A percentile compares a stretch with the other conserved stretches of the same genome.
Conservation (phyloP, 2,113 vertebrate species). For the Coregonus clupeaformis region DNA sequence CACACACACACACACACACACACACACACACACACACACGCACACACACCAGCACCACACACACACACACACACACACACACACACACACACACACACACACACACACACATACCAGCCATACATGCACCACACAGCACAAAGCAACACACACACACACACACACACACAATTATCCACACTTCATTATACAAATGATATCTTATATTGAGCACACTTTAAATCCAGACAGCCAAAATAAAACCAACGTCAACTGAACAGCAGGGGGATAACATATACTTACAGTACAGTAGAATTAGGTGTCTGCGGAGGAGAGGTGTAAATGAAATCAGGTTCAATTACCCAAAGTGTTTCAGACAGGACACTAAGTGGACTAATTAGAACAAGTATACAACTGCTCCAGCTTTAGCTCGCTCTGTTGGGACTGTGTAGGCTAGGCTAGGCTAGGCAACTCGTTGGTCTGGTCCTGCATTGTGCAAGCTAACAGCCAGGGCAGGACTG, state of each 20-base stretch:
- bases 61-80: slow-evolving; percentile 16
- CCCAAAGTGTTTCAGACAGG: background rate
- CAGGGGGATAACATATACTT: background rate
- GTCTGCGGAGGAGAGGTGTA: slow-evolving; percentile 1
- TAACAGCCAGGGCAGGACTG: background rate
- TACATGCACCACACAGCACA: too few relatives aligned
- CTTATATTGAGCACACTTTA: background rate
- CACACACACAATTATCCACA: too few relatives aligned
- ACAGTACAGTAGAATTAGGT: background rate
- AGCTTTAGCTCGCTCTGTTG: too few relatives aligned
- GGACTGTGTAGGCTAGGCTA: too few relatives aligned
- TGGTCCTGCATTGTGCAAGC: too few relatives aligned
- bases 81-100: slow-evolving; percentile 1
- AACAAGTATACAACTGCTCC: background rate
- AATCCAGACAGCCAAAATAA: background rate
- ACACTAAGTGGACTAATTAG: background rate
- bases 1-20: background rate
- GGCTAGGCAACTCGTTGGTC: too few relatives aligned
- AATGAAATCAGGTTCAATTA: background rate
- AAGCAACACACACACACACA: too few relatives aligned
- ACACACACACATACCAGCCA: slow-evolving; percentile 5
- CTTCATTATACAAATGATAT: background rate
- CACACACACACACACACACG: too few relatives aligned
- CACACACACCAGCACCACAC: too few relatives aligned
- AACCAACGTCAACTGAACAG: background rate